Percentiles rank a stretch among this genome's conserved stretches.
Evolutionary conservation across 2,888 invertebrate genomes (phyloP).

Genomic region (Hypomecis atomaria): DNA sequence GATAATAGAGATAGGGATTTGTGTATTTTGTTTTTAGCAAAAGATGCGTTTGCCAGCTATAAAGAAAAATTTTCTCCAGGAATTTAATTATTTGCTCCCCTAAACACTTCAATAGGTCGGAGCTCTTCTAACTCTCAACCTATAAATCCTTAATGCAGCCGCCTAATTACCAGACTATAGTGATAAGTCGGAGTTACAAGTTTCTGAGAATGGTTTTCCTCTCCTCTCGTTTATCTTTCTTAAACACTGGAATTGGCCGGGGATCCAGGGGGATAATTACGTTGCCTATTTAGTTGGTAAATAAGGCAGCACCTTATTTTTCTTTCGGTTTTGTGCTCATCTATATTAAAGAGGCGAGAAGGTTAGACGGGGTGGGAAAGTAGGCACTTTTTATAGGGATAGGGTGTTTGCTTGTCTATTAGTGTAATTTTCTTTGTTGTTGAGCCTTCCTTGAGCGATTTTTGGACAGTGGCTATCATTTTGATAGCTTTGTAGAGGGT

Average conservation of each 20-base stretch:
- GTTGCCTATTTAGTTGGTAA: conserved; percentile 71
- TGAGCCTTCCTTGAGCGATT: conserved; percentile 8
- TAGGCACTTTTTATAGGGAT: conserved; percentile 27
- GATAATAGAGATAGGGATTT: too few species aligned
- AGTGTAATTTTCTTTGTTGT: conserved; percentile 32
- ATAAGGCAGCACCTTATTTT: conserved; percentile 63
- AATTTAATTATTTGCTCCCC: background rate
- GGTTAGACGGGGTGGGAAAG: conserved; percentile 28
- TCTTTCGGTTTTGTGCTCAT: conserved; percentile 54
- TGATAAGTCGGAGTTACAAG: conserved; percentile 67
- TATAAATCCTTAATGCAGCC: conserved; percentile 54
- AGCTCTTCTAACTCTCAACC: conserved; percentile 49
- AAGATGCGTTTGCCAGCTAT: too few species aligned
- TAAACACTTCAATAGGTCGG: background rate
- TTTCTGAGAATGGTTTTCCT: conserved; percentile 74
- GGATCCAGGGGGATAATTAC: conserved; percentile 79
- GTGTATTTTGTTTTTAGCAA: too few species aligned
- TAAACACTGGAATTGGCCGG: conserved; percentile 80
- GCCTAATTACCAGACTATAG: conserved; percentile 65
- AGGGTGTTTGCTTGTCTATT: conserved; percentile 30
- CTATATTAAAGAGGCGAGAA: conserved; percentile 45
- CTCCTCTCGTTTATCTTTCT: conserved; percentile 81
- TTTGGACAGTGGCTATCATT: background rate
- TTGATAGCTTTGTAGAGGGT: too few species aligned
- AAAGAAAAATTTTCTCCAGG: too few species aligned